Evolutionary conservation across 2,113 vertebrate genomes (phyloP).

Genomic region (Danionella cerebrum): DNA sequence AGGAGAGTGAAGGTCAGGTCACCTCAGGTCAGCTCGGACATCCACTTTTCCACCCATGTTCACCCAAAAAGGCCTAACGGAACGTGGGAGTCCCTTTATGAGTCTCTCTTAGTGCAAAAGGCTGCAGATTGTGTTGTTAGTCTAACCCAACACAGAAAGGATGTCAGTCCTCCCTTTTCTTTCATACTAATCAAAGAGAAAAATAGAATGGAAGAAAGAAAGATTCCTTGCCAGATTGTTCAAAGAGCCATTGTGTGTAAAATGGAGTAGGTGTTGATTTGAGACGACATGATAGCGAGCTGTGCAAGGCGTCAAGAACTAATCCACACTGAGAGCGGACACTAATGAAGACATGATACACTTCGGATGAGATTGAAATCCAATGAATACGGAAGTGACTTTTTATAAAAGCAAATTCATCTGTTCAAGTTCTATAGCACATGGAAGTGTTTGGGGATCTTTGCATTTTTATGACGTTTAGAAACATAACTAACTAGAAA

Average conservation of each 20-base stretch:
- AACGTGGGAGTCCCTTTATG: conserved; percentile 25
- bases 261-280: conserved; percentile 52
- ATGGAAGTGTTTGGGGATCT: too few relatives aligned
- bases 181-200: conserved; percentile 20
- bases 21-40: conserved; percentile 58
- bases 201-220: conserved; percentile 21
- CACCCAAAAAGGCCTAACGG: conserved; percentile 20
- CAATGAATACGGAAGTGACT: too few relatives aligned
- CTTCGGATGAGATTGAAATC: too few relatives aligned
- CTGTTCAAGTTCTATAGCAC: too few relatives aligned
- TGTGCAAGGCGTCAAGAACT: not conserved
- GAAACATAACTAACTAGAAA: too few relatives aligned
- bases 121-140: conserved; percentile 37
- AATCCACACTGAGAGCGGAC: conserved; percentile 7
- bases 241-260: conserved; percentile 33
- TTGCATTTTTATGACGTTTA: too few relatives aligned
- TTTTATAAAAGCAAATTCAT: too few relatives aligned
- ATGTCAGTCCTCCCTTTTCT: conserved; percentile 28
- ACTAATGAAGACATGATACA: conserved; percentile 22
- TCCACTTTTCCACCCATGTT: conserved; percentile 42
- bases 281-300: conserved; percentile 38
- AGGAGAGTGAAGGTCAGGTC: conserved; percentile 62
- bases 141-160: conserved; percentile 32
- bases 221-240: conserved; percentile 12
- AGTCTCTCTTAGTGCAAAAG: conserved; percentile 22